Base-by-base conservation (phyloP, 2,888 invertebrate species). In the Erebia palarica region DNA sequence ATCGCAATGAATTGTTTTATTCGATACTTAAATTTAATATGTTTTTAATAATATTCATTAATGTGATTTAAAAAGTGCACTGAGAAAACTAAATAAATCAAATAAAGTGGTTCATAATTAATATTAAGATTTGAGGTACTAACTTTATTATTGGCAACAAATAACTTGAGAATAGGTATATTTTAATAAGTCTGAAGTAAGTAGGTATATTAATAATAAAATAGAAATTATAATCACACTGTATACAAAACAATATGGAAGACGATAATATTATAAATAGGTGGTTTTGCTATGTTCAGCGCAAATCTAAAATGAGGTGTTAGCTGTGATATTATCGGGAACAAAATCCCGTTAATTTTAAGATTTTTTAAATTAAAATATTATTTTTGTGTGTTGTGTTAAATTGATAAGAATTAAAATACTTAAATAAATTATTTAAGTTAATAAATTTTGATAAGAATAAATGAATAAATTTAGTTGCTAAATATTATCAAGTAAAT, bases 201-300 rank as follows among this genome's bases (percentile, higher is more conserved):
- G 13, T 11, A 60, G 14, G 9, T 42, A 10, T 42, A 36, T 21
- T 47, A 18, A 47, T 21, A 14, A 7, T 58, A 18, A 18, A 65
- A 42, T 18, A 65, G 9, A 13, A 44, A 55, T 55, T 57, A 7
- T 14, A 44, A 65, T 57, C 65, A 65, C 65, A 57, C 65, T 65
- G 65, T 65, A 65, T 65, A 63, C 49, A 49, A 49, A 63, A 47
- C 47, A 63, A 21, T 47, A 47, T 49, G 47, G 18, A 63, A 49
- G 21, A 14, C 14, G 49, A 63, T 49, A 49, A 44, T 47, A 49
- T 63, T 47, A 65, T 55, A 55, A 65, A 42, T 65, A 57, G 53
- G 11, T 36, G 36, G 16, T 36, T 53, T 10, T 27, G 18, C 61
- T 13, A 2, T 63, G 18, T 21, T 21, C 21, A 21, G 27, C 18